Evolutionary conservation across 2,113 vertebrate species (phyloP).

Genomic region (Scophthalmus maximus): DNA sequence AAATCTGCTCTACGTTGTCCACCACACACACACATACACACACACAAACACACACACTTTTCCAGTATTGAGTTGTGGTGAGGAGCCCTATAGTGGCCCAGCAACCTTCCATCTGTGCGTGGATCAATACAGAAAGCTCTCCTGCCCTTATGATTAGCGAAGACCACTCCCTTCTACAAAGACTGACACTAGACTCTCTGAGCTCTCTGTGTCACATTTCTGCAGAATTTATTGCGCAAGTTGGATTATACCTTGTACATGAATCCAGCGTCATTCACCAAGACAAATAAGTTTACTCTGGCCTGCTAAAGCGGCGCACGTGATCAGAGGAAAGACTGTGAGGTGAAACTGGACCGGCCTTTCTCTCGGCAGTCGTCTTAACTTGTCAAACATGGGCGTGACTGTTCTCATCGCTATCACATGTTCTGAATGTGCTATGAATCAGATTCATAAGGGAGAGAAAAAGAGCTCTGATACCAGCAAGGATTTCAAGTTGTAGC

Average conservation of each 20-base stretch:
- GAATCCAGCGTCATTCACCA: neutral
- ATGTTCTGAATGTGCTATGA: neutral
- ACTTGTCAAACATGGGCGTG: neutral
- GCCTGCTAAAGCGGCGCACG: neutral
- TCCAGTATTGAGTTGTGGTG: slow-evolving; percentile 75
- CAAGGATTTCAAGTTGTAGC: too few species aligned
- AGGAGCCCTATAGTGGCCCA: slow-evolving; percentile 53
- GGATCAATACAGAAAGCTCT: slow-evolving; percentile 71
- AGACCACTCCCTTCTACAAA: slow-evolving; percentile 52
- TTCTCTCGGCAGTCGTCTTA: neutral
- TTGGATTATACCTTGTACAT: neutral
- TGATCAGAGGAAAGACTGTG: neutral
- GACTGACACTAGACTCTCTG: slow-evolving; percentile 16
- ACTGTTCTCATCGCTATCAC: neutral
- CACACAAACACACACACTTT: slow-evolving; percentile 30
- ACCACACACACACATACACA: slow-evolving; percentile 29
- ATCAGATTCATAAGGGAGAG: neutral
- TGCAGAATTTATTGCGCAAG: neutral
- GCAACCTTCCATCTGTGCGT: slow-evolving; percentile 63
- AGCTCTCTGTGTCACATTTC: neutral
- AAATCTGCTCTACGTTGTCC: slow-evolving; percentile 32
- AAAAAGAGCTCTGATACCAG: neutral
- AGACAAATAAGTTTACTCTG: neutral
- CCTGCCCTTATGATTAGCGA: slow-evolving; percentile 51
- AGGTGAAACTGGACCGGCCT: neutral